phyloP scores from a whole-genome alignment of 92 coral and sea anemone genomes.

The Umimayanthus kanabou region DNA sequence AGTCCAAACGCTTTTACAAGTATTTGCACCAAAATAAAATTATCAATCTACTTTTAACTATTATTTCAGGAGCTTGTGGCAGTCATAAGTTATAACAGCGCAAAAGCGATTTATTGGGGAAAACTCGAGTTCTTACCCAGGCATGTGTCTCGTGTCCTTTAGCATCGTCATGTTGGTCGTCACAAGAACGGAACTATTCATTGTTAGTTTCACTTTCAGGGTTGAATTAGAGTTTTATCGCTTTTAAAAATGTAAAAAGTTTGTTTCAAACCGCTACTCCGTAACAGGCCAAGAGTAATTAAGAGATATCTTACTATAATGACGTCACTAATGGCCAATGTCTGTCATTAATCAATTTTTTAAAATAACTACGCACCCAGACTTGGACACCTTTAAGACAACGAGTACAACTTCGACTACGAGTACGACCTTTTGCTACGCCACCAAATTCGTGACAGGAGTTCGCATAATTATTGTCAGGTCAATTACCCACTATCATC shows the following conservation, averaged over 20 bases:
- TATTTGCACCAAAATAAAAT: neutral
- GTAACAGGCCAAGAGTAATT: neutral
- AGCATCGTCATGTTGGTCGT: constrained; percentile 22
- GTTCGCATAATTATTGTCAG: too few species aligned
- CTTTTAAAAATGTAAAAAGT: neutral
- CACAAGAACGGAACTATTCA: constrained; percentile 7
- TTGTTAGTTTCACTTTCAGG: neutral
- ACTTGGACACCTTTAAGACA: too few species aligned
- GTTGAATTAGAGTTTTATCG: neutral
- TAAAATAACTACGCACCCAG: neutral
- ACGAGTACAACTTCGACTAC: too few species aligned
- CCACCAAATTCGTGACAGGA: too few species aligned
- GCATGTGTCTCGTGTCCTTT: neutral
- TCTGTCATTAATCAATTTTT: neutral
- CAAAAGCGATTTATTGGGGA: neutral
- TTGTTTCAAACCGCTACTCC: neutral
- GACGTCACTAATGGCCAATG: neutral
- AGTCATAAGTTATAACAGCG: too few species aligned
- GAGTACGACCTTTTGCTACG: too few species aligned
- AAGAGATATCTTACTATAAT: neutral
- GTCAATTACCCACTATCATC: too few species aligned
- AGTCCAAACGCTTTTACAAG: neutral
- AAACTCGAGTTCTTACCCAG: neutral
- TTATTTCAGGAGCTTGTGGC: too few species aligned
- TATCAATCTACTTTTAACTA: neutral